phyloP scores from a whole-genome alignment of 1,140 invertebrate genomes.

The Heliconius nattereri region DNA sequence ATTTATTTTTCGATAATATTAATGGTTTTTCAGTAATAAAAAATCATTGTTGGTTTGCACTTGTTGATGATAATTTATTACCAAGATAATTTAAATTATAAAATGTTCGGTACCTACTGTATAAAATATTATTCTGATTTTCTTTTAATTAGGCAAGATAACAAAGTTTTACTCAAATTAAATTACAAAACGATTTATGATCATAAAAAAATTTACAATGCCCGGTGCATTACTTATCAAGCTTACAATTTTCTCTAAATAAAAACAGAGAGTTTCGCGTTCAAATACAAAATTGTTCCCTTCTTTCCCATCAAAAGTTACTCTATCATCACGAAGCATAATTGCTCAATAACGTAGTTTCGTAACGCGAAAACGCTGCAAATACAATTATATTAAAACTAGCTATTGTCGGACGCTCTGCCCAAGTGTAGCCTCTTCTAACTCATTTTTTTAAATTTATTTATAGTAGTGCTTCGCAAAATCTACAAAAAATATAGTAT shows the following conservation, averaged over 20 bases:
- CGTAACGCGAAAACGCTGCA: constrained; percentile 1
- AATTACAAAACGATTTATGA: not conserved
- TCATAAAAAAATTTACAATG: not conserved
- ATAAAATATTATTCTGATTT: not conserved
- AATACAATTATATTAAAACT: constrained; percentile 18
- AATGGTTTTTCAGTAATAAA: not conserved
- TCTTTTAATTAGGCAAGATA: not conserved
- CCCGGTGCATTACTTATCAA: not conserved
- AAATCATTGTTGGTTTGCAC: not conserved
- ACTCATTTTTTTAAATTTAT: not conserved
- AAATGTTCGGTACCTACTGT: not conserved
- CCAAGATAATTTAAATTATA: not conserved
- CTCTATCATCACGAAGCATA: constrained; percentile 15
- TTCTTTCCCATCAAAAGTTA: constrained; percentile 14
- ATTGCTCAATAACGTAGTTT: constrained; percentile 5
- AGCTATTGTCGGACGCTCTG: not conserved
- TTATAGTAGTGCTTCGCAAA: not conserved
- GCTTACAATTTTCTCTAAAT: constrained; percentile 1
- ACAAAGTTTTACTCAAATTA: not conserved
- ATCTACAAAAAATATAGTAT: not conserved
- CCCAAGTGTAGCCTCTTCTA: not conserved
- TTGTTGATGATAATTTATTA: not conserved
- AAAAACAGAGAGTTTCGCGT: not conserved
- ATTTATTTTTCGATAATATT: not conserved
- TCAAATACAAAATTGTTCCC: constrained; percentile 3